Evolutionary conservation across 2,797 vertebrate species (phyloP), one percentile per base, ranked within the genome.

Genomic region (Cuculus canorus): DNA sequence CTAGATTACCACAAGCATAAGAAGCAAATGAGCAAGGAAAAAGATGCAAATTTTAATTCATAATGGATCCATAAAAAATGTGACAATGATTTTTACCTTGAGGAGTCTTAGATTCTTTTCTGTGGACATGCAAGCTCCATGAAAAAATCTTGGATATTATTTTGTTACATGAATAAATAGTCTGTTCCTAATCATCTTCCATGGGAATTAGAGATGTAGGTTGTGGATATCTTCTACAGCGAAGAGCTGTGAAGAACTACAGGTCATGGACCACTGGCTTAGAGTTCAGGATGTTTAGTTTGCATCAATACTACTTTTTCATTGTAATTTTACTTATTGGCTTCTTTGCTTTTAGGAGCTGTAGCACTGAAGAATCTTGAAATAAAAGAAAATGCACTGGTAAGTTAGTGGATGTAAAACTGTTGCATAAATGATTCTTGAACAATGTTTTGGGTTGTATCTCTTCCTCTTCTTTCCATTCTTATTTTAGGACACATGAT

Each of bases 331-430:
- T 53, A 80, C 66, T 48, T 86, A 18, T 8, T 80, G 81, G 13
- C 32, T 69, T 87, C 23, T 52, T 97, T 73, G 52, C 48, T 96
- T 97, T 79, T 97, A 99, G 99, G 99, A 93, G 98, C 98, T 53
- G 99, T 99, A 68, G 94, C 98, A 48, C 98, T 99, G 68, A 99
- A 95, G 96, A 99, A 99, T 97, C 98, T 99, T 90, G 98, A 99
- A 98, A 99, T 99, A 97, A 99, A 99, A 97, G 99, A 99, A 98
- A 99, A 99, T 98, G 99, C 99, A 39, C 95, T 99, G 98, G 99
- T 99, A 98, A 98, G 98, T 97, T 88, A 81, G 7, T 86, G n/a
- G 72, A 84, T 95, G 60, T 80, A 80, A 92, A 57, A 90, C 6
- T 64, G 14, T 43, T 68, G 53, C 12, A 84, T 61, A 76, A 82